Evolutionary conservation across 2,888 invertebrate species (phyloP).

Genomic region (Saturnia japonica): DNA sequence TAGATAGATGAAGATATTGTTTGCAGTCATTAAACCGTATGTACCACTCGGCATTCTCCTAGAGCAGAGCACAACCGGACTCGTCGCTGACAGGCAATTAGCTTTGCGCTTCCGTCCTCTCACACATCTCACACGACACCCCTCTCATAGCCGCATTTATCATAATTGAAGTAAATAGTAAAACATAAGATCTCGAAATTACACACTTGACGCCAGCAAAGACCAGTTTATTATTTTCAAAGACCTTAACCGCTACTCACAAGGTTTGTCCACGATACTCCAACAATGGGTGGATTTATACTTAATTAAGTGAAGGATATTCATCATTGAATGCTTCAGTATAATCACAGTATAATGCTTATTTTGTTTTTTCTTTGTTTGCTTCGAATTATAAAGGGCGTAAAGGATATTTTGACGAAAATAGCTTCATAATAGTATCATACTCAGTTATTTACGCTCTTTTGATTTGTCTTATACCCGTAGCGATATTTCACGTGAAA

Average conservation of each 20-base stretch:
- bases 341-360: too few relatives aligned
- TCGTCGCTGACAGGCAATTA: conserved; percentile 80
- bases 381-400: too few relatives aligned
- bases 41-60: conserved; percentile 43
- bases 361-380: too few relatives aligned
- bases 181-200: conserved; percentile 24
- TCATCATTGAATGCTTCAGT: conserved; percentile 14
- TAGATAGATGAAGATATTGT: conserved; percentile 47
- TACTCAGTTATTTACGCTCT: too few relatives aligned
- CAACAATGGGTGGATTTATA: conserved; percentile 58
- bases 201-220: background rate
- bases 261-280: conserved; percentile 53
- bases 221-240: conserved; percentile 47
- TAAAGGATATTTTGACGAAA: too few relatives aligned
- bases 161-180: conserved; percentile 73
- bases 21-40: conserved; percentile 46
- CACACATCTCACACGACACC: conserved; percentile 40
- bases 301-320: conserved; percentile 49
- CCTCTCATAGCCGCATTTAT: conserved; percentile 66
- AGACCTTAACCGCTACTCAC: conserved; percentile 41
- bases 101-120: conserved; percentile 56
- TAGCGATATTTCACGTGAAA: too few relatives aligned
- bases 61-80: conserved; percentile 55
- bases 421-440: too few relatives aligned
- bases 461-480: too few relatives aligned